phyloP scores from a whole-genome alignment of 2,113 vertebrate species.

The Carlito syrichta region DNA sequence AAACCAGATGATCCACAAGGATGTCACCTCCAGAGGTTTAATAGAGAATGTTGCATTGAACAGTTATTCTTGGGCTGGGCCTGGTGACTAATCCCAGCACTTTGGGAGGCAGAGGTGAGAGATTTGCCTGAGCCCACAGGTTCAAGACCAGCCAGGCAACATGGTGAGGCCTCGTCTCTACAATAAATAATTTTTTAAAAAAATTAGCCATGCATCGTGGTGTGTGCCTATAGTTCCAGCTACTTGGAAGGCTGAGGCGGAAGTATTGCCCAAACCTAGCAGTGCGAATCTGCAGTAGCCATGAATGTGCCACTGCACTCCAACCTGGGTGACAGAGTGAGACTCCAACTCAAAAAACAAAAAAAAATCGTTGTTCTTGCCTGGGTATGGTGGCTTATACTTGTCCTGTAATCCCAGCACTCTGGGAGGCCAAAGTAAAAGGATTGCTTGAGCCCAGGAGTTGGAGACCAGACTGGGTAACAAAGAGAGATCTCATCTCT shows the following conservation, averaged over 20 bases:
- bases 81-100: not conserved
- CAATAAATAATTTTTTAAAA: not conserved
- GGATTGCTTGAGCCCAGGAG: too few species aligned
- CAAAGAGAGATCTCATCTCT: too few species aligned
- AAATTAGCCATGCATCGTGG: not conserved
- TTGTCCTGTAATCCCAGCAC: too few species aligned
- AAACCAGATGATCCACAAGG: not conserved
- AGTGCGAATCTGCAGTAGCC: not conserved
- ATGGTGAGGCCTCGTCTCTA: not conserved
- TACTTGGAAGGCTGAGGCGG: not conserved
- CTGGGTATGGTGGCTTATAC: too few species aligned
- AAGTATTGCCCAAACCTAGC: not conserved
- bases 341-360: not conserved
- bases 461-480: too few species aligned
- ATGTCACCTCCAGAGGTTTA: not conserved
- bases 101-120: not conserved
- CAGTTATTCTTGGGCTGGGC: not conserved
- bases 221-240: not conserved
- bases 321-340: not conserved
- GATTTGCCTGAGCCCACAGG: not conserved
- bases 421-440: too few species aligned
- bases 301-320: not conserved
- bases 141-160: not conserved
- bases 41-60: not conserved
- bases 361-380: too few species aligned